Conservation (phyloP, 2,113 vertebrate species). For the Propithecus coquereli region DNA sequence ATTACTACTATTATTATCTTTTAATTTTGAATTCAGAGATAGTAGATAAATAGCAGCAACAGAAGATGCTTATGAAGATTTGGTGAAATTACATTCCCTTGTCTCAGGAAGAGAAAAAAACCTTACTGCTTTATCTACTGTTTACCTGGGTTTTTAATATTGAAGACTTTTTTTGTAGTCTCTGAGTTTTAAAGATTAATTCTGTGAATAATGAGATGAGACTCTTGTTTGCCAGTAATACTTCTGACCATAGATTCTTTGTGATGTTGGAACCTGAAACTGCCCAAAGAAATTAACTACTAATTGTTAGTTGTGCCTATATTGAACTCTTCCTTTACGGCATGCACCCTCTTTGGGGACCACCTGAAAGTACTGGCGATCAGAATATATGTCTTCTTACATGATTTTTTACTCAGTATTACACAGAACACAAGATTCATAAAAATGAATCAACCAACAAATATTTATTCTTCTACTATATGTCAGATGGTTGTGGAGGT, state of each 20-base stretch:
- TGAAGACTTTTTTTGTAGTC: neutral
- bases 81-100: neutral
- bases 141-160: conserved; percentile 43
- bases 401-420: neutral
- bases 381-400: neutral
- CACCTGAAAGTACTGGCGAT: neutral
- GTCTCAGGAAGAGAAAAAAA: neutral
- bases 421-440: neutral
- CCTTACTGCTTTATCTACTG: neutral
- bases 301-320: neutral
- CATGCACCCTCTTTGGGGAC: neutral
- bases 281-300: neutral
- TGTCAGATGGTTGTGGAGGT: neutral
- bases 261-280: neutral
- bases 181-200: conserved; percentile 41
- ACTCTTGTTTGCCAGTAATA: neutral
- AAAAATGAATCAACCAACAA: neutral
- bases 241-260: conserved; percentile 19
- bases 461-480: neutral
- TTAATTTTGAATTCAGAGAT: neutral
- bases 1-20: neutral
- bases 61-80: neutral
- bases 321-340: neutral
- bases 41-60: neutral
- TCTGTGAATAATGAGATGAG: conserved; percentile 43